Conservation (phyloP, 2,888 invertebrate genomes). For the Macrophya alboannulata region DNA sequence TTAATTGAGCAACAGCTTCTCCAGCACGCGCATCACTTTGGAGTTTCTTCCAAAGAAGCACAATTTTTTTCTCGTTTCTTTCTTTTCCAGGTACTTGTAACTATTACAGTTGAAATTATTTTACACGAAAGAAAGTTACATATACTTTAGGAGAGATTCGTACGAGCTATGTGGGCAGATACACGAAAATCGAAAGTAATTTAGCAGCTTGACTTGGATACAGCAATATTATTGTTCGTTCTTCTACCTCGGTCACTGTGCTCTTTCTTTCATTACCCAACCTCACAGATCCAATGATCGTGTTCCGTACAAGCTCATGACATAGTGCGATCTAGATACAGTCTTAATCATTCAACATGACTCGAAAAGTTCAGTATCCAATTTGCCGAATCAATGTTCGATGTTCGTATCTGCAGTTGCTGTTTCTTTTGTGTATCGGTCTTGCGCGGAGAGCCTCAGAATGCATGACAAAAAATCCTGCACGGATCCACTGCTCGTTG, state of each 20-base stretch:
- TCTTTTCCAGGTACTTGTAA: not conserved
- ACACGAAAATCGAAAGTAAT: conserved; percentile 7
- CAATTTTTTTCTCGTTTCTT: not conserved
- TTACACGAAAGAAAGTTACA: not conserved
- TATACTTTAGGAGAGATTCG: not conserved
- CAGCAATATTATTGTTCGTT: not conserved
- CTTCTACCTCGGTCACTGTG: not conserved
- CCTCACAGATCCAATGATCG: too few species aligned
- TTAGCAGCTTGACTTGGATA: not conserved
- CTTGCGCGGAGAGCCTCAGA: too few species aligned
- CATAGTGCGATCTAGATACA: not conserved
- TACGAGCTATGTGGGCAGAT: not conserved
- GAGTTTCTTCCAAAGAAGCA: not conserved
- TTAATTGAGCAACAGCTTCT: too few species aligned
- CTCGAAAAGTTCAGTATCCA: not conserved
- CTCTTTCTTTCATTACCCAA: too few species aligned
- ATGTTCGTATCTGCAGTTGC: not conserved
- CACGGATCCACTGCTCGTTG: not conserved
- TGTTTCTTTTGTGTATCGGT: too few species aligned
- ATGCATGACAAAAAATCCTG: too few species aligned
- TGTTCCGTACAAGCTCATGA: too few species aligned
- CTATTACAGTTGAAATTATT: not conserved
- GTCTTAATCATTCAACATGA: not conserved
- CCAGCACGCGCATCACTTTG: not conserved
- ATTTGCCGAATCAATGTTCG: not conserved